phyloP scores from a whole-genome alignment of 2,888 invertebrate species.

The Oscheius sp. region DNA sequence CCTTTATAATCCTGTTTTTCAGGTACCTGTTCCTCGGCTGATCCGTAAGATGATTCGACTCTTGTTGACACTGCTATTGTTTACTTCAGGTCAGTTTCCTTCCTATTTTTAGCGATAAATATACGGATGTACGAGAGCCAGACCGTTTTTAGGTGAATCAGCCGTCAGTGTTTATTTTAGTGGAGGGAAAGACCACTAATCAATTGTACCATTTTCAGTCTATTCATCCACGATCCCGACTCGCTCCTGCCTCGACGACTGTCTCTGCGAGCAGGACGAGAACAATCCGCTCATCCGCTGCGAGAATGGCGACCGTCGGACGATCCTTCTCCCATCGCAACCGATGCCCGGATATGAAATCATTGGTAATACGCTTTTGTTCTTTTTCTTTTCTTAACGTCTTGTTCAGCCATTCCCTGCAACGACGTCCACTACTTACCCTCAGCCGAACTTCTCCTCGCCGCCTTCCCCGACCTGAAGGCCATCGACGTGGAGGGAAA shows the following conservation, averaged over 20 bases:
- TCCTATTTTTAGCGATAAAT: background rate
- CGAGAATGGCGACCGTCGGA: conserved; percentile 43
- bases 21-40: too few species aligned
- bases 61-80: background rate
- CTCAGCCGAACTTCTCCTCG: conserved; percentile 45
- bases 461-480: conserved; percentile 57
- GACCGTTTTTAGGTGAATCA: too few species aligned
- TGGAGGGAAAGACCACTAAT: too few species aligned
- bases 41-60: background rate
- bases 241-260: conserved; percentile 49
- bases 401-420: conserved; percentile 53
- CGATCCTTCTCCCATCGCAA: conserved; percentile 46
- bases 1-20: too few species aligned
- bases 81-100: background rate
- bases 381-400: background rate
- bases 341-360: conserved; percentile 49
- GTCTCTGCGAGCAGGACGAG: conserved; percentile 49
- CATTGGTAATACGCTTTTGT: conserved; percentile 36
- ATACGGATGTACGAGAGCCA: too few species aligned
- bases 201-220: background rate
- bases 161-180: too few species aligned
- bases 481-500: conserved; percentile 61
- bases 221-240: conserved; percentile 2
- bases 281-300: conserved; percentile 53
- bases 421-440: conserved; percentile 51